These are phyloP conservation scores for Crotophaga sulcirostris DNA, from an alignment of 2,113 vertebrate species.

Conservation along the genomic window DNA sequence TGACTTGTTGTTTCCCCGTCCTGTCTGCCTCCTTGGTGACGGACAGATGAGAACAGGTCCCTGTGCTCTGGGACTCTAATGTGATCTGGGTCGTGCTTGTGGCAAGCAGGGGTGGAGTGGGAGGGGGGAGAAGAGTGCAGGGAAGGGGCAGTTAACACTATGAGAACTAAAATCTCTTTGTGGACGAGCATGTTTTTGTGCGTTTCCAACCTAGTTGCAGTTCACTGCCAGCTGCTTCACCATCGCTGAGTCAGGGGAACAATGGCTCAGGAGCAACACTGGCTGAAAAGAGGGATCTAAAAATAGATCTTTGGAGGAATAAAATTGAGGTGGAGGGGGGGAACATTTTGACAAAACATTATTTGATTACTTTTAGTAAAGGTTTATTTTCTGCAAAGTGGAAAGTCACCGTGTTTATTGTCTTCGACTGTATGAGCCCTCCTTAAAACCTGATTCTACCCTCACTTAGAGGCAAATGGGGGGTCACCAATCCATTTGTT, in stretches of 20 bases:
- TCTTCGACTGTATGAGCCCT: neutral
- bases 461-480: neutral
- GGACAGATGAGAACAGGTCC: conserved; percentile 86
- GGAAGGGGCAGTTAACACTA: conserved; percentile 68
- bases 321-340: neutral
- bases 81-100: conserved; percentile 83
- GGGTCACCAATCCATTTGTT: neutral
- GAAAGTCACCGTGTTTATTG: neutral
- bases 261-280: neutral
- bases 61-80: conserved; percentile 84
- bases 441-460: neutral
- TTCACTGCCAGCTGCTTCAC: conserved; percentile 27
- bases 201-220: conserved; percentile 24
- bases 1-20: conserved; percentile 86
- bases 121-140: conserved; percentile 2
- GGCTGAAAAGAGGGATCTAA: conserved; percentile 37
- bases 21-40: conserved; percentile 87
- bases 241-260: conserved; percentile 2
- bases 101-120: conserved; percentile 53
- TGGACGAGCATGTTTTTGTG: conserved; percentile 49
- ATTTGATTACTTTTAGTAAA: neutral
- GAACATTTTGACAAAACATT: neutral
- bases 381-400: neutral
- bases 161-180: conserved; percentile 69
- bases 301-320: conserved; percentile 41